Base-by-base conservation (phyloP, 1,140 invertebrate species). In the Leptoteleia sp. region DNA sequence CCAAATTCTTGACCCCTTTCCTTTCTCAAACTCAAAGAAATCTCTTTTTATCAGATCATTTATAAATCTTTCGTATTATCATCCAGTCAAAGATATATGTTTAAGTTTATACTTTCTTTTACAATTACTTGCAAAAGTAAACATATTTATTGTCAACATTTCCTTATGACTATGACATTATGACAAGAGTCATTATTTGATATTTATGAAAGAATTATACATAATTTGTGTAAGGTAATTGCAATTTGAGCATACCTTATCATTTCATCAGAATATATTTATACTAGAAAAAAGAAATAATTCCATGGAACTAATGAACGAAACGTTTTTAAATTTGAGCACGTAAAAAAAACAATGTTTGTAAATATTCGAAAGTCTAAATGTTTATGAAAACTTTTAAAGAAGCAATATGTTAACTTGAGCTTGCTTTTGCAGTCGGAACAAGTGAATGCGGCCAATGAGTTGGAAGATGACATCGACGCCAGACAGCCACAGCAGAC, bases 391-490 rank as follows among this genome's bases (percentile, higher is more conserved):
- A 3, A 25, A 25, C 22, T 25, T 25, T 25, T 25, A 42, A 12
- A 1, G 42, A 12, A 15, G 13, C 19, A 37, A 42, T 12, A 19
- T 15, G 11, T 61, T 61, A 47, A 9, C 48, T 48, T 8, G 40
- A 38, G 48, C 57, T 6, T 15, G 29, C 17, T 78, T 79, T 22
- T n/a, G n/a, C 71, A 89, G 88, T 81, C 82, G 16, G 87, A 86
- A 50, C 81, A 81, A 27, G 71, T 84, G 8, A 86, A 84, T 50
- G 82, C 84, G 0, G 83, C 84, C 1, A 87, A 87, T 80, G 89
- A 90, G 61, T 71, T 90, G 17, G 87, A 89, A 8, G 84, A 82
- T 5, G 82, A 71, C 16, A 81, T 87, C 2, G 43, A 84, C 17
- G 80, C 86, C 17, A 70, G 81, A 12, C 77, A 83, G 15, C 85